A percentile compares a stretch with the other conserved stretches of the same genome.
phyloP scores from a whole-genome alignment of 2,797 vertebrate species.

The Characodon lateralis region DNA sequence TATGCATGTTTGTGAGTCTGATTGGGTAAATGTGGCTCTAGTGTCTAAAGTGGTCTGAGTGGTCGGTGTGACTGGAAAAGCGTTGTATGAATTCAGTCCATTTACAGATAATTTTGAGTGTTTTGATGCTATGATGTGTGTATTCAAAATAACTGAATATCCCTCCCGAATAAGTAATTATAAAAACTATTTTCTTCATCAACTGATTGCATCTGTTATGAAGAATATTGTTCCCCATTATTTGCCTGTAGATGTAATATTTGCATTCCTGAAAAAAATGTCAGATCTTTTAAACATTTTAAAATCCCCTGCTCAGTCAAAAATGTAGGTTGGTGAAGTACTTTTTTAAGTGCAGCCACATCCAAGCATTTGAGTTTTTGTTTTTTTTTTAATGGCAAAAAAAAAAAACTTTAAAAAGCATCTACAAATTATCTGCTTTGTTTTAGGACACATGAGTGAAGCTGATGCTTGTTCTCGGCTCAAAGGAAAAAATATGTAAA shows the following conservation, averaged over 20 bases:
- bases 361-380: constrained; percentile 31
- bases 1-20: not conserved
- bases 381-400: constrained; percentile 15
- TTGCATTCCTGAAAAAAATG: constrained; percentile 46
- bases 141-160: not conserved
- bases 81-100: not conserved
- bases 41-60: not conserved
- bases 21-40: not conserved
- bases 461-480: constrained; percentile 42
- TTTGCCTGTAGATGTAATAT: constrained; percentile 27
- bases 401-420: not conserved
- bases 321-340: constrained; percentile 23
- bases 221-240: constrained; percentile 1
- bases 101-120: not conserved
- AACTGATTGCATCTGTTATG: not conserved
- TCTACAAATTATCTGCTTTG: not conserved
- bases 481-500: not conserved
- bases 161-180: not conserved
- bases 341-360: constrained; percentile 51
- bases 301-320: constrained; percentile 16
- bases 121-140: not conserved
- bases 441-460: constrained; percentile 4
- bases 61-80: not conserved
- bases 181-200: not conserved
- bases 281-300: constrained; percentile 47